Evolutionary conservation across 2,113 vertebrate species (phyloP).

Genomic region (Alligator mississippiensis): DNA sequence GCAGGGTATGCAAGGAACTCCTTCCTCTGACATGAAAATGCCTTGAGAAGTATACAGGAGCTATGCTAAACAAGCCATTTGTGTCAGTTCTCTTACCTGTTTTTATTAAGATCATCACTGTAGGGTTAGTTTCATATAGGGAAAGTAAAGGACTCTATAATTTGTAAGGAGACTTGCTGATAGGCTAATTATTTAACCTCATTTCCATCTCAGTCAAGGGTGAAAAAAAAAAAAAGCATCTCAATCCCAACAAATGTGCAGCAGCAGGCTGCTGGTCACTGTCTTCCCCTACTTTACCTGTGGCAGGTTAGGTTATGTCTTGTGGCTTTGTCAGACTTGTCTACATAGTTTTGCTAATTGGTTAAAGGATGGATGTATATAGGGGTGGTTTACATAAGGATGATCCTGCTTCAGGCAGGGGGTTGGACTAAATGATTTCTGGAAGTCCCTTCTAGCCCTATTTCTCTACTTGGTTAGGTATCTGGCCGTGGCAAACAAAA

Average conservation of each 20-base stretch:
- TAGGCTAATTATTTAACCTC: conserved; percentile 28
- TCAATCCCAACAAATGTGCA: not conserved
- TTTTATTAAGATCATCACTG: not conserved
- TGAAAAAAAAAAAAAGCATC: not conserved
- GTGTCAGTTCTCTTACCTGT: not conserved
- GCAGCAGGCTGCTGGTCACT: too few relatives aligned
- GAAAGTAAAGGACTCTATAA: not conserved
- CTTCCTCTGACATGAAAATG: not conserved
- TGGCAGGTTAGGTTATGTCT: too few relatives aligned
- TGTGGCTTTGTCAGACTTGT: too few relatives aligned
- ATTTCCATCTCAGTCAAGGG: not conserved
- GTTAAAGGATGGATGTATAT: too few relatives aligned
- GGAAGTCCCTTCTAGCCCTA: too few relatives aligned
- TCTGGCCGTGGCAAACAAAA: not conserved
- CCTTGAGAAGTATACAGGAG: not conserved
- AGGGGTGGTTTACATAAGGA: too few relatives aligned
- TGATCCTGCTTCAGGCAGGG: too few relatives aligned
- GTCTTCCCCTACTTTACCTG: too few relatives aligned
- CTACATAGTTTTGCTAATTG: too few relatives aligned
- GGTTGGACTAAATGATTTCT: too few relatives aligned
- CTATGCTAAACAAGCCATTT: not conserved
- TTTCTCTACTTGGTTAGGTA: too few relatives aligned
- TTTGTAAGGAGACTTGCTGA: not conserved
- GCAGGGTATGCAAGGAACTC: conserved; percentile 4
- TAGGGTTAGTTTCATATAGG: not conserved